Base-by-base conservation (phyloP, 1,140 invertebrate genomes). In the Drosophila fuyamai region DNA sequence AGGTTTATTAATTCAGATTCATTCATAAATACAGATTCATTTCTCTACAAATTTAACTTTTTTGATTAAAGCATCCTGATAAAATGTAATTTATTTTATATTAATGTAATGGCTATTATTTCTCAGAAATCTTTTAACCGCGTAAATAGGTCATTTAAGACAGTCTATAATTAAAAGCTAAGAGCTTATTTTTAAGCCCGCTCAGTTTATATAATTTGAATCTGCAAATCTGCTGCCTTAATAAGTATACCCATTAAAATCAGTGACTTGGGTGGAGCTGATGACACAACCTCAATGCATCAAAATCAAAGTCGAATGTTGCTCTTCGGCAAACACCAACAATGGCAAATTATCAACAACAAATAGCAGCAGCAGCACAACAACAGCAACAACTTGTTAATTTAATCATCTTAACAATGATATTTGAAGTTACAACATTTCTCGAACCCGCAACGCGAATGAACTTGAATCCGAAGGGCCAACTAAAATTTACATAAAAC, bases 371-470 rank as follows among this genome's bases (percentile, higher is more conserved):
- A 38, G 66, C 38, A n/a, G 13, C 32, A 16, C 56, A 41, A 51
- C 46, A 65, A 46, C 16, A 35, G 51, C 48, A 50, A 46, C 51
- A 66, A 80, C 65, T 60, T 71, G 70, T 76, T 84, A 81, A 86
- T 84, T 86, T 77, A 88, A 83, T 66, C 59, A 76, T 65, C 65
- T 48, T 38, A 77, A 78, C 36, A 77, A 74, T 41, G 43, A 79
- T 68, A 35, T 74, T 62, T 54, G 62, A 73, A 66, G 60, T 86
- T 86, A 51, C 83, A 82, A 80, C 79, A 88, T 88, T 66, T 59
- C 63, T 59, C 41, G 44, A 55, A 29, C 29, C 36, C 53, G 48
- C 63, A 55, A 41, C 47, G 47, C 61, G 72, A 50, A 54, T 47
- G 56, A 58, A 38, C 32, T 62, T 41, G 65, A 40, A 27, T 48